Conservation (phyloP, 1,140 invertebrate genomes). For the Steinernema feltiae region DNA sequence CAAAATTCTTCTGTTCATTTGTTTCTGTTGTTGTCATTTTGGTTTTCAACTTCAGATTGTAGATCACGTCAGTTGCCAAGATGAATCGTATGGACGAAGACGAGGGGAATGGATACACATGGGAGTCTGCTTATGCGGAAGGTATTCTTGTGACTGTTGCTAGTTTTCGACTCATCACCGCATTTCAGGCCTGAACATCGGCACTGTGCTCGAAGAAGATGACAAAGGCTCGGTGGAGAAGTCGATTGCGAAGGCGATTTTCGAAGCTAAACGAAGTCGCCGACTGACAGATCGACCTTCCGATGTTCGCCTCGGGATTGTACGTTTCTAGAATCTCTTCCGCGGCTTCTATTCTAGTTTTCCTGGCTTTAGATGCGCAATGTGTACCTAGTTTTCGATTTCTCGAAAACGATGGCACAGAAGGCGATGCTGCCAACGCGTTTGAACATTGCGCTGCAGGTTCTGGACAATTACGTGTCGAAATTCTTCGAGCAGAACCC, state of each 20-base stretch:
- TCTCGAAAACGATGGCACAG: conserved; percentile 83
- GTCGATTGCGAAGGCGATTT: conserved; percentile 58
- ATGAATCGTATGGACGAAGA: conserved; percentile 30
- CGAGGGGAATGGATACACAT: conserved; percentile 47
- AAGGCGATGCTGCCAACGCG: conserved; percentile 92
- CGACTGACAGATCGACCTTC: conserved; percentile 56
- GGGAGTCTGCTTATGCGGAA: conserved; percentile 61
- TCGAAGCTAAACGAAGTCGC: conserved; percentile 57
- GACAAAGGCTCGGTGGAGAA: conserved; percentile 60
- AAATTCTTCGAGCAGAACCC: conserved; percentile 98
- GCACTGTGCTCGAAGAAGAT: conserved; percentile 61
- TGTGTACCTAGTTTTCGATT: conserved; percentile 81
- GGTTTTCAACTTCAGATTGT: background rate
- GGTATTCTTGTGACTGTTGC: conserved; percentile 23
- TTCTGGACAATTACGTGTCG: conserved; percentile 84
- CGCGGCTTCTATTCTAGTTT: too few species aligned
- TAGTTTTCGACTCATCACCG: too few species aligned
- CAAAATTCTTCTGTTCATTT: background rate
- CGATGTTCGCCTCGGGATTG: conserved; percentile 61
- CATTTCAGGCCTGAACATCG: conserved; percentile 42
- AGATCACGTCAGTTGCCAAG: background rate
- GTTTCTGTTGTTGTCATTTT: background rate
- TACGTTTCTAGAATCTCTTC: conserved; percentile 42
- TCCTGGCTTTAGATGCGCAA: conserved; percentile 71
- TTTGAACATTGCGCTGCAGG: conserved; percentile 66